Base-by-base conservation (phyloP, 2,888 invertebrate species). In the Drosophila koepferae region DNA sequence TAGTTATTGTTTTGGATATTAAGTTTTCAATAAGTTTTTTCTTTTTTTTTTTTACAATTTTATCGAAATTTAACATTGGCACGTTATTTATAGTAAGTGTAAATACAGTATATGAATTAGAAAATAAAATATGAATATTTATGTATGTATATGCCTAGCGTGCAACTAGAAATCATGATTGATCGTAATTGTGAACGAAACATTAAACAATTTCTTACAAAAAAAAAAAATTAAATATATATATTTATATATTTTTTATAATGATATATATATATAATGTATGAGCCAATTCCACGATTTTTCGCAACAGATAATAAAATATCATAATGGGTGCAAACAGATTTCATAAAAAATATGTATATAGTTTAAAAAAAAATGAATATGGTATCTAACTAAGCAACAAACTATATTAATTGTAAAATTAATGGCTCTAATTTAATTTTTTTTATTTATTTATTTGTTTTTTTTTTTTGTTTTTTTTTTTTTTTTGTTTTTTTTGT, bases 11-110 rank as follows among this genome's bases (percentile, higher is more conserved):
- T 53, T 56, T 71, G 53, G 56, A 74, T 70, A 66, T 66, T 55
- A 58, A 63, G 63, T 69, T 61, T 55, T 56, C 63, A 38, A 38
- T 38, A 69, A 16, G 58, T 58, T 36, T 69, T n/a, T 69, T 74
- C 59, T 60, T 61, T 40, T 70, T 23, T 70, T 75, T 63, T 43
- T 64, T 38, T 38, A 23, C 16, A 31, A 14, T 53, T 72, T 65
- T 63, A 34, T 67, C 41, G 58, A 77, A 46, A 63, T 79, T 74
- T 76, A 82, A 87, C 89, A 86, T 86, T 89, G 86, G 86, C 89
- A 86, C 89, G 72, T 82, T 89, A 82, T 74, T 73, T 78, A 81
- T 78, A 82, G 70, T 83, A 63, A 55, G 55, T 64, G 41, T 51
- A 51, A 66, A 58, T 48, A 53, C 62, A 56, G 55, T 59, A 38